Evolutionary conservation across 2,888 invertebrate species (phyloP), one percentile per base, ranked within the genome.

Genomic region (Metalampra italica): DNA sequence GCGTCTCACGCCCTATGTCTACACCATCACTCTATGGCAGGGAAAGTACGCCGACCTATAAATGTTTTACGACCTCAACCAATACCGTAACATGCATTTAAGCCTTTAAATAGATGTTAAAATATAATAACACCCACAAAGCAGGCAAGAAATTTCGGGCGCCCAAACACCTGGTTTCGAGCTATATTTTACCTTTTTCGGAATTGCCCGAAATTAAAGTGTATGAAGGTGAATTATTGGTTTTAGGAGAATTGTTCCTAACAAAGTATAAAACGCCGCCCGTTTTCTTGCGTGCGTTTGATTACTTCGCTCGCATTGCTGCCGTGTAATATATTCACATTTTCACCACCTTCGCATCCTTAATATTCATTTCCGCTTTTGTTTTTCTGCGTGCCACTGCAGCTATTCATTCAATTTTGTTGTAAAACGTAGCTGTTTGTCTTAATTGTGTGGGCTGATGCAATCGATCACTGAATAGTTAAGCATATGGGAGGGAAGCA

Each of bases 301-400:
- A 87, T 86, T 87, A 82, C 74, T 62, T 66, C 56, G 70, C 68
- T 66, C 68, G 69, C 77, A 74, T 77, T 78, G 73, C 80, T 78
- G 73, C 80, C 70, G 74, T 75, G 76, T 85, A 86, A 88, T 88
- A 82, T 85, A 89, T 87, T 87, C 82, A 82, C 77, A 84, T 87
- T 87, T 85, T 84, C 83, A 82, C 82, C 85, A 83, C 83, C 80
- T 85, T 79, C 72, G 76, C 80, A 82, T 86, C 78, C 74, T 70
- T 82, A 78, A 81, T 81, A 68, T 81, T 76, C 66, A 66, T 77
- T 82, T 78, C 72, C 75, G 72, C 65, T 66, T 75, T 75, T 73
- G 67, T 73, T 75, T 75, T 49, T 40, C 49, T 38, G 67, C 59
- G 57, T 68, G 56, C 54, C 51, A 60, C 58, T 60, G 60, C 57